Percentiles rank a stretch among this genome's conserved stretches.
Conservation (phyloP, 2,888 invertebrate species). For the Acleris cristana region DNA sequence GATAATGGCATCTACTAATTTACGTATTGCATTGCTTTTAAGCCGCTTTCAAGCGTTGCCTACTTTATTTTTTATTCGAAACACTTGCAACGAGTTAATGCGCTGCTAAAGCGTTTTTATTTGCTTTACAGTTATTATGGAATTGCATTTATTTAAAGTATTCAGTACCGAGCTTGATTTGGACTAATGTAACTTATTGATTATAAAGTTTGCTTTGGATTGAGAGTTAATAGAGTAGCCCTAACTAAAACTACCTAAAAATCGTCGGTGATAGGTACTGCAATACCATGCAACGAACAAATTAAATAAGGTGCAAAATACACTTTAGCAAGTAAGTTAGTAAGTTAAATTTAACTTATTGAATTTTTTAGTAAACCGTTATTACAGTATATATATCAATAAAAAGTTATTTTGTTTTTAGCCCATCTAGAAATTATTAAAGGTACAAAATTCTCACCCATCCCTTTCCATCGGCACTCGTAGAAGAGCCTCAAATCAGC, state of each 20-base stretch:
- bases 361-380: no score
- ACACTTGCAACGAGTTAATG: constrained; percentile 12
- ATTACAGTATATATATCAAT: no score
- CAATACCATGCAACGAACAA: no score
- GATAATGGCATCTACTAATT: constrained; percentile 37
- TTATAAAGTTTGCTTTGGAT: no score
- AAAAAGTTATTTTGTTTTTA: no score
- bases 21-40: constrained; percentile 26
- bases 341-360: no score
- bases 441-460: constrained; percentile 16
- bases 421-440: background rate
- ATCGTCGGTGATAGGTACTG: no score
- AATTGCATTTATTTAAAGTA: background rate
- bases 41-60: constrained; percentile 21
- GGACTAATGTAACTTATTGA: no score
- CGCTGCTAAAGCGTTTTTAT: background rate
- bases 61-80: constrained; percentile 23
- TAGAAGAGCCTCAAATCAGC: constrained; percentile 18
- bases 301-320: no score
- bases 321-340: no score
- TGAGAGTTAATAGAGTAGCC: no score
- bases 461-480: constrained; percentile 27
- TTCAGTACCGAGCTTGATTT: background rate
- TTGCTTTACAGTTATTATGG: background rate
- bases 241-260: no score